Evolutionary conservation across 53 echinoderm and acorn worm genomes (phyloP).

Genomic region (Mesocentrotus franciscanus): DNA sequence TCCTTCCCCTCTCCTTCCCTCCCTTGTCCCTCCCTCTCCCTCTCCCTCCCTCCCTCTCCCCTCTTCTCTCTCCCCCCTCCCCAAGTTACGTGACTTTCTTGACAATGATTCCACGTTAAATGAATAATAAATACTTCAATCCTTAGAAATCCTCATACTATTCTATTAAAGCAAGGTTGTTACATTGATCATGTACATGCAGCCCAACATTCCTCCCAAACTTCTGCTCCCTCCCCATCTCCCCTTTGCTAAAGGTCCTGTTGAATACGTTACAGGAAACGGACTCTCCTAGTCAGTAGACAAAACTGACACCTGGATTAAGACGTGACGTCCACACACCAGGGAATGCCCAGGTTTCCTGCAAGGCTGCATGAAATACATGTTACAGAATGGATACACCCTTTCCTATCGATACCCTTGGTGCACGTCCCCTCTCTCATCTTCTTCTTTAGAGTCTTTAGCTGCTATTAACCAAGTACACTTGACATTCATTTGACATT

Average conservation of each 20-base stretch:
- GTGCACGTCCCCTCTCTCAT: not conserved
- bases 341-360: not conserved
- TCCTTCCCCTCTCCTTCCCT: too few relatives aligned
- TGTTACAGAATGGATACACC: not conserved
- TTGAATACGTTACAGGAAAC: not conserved
- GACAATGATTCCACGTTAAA: too few relatives aligned
- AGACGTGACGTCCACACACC: constrained; percentile 10
- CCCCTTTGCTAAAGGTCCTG: not conserved
- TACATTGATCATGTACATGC: not conserved
- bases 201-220: not conserved
- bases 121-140: too few relatives aligned
- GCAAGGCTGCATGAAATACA: not conserved
- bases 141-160: too few relatives aligned
- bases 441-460: not conserved
- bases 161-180: not conserved
- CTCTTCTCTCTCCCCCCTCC: too few relatives aligned
- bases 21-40: not conserved
- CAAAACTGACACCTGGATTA: constrained; percentile 15
- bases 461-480: not conserved
- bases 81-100: too few relatives aligned
- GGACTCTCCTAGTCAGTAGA: not conserved
- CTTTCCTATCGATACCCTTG: not conserved
- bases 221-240: not conserved
- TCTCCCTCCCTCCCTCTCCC: not conserved
- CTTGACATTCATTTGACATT: constrained; percentile 12